Base-by-base conservation (phyloP, 2,797 vertebrate genomes). In the Channallabes apus region DNA sequence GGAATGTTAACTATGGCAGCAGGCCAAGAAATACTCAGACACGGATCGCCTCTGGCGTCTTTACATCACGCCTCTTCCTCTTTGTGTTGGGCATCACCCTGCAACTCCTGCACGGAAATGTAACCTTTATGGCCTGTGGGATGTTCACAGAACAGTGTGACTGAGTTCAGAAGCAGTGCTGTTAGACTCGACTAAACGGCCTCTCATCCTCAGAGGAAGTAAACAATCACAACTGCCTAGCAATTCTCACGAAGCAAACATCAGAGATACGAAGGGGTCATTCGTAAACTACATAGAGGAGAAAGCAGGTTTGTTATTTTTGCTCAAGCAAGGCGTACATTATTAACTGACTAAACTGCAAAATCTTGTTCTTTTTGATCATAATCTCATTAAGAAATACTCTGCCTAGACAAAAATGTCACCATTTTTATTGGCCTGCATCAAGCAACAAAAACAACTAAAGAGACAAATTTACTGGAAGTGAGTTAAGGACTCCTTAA, bases 1-100 rank as follows among this genome's bases (percentile, higher is more conserved):
- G 93, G 95, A 95, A 96, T 95, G 94, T 93, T 94, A 92, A 88
- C 89, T 89, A 90, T 94, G 94, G 93, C 92, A 80, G 20, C 2
- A 1, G 1, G 91, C 94, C 92, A 93, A 87, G 22, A 91, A 89
- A 89, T 81, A 91, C 86, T 87, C 86, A 90, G 88, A 91, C 90
- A 82, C 67, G 68, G 24, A 71, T 69, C n/a, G 68, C 86, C 80
- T 80, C 58, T 73, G 83, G 69, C 89, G 88, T 62, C 91, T 64
- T 87, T 78, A 81, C 83, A 79, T 73, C 88, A 86, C 88, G 88
- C 88, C 87, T 88, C 89, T 90, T 93, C 86, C 90, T 89, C 77
- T 88, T 64, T 90, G 90, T 90, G 88, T 85, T 72, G 81, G 86
- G 77, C 85, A 76, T 88, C 80, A 88, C 85, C 88, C 87, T 87